Conservation (phyloP, 2,113 vertebrate species). For the Naja naja region DNA sequence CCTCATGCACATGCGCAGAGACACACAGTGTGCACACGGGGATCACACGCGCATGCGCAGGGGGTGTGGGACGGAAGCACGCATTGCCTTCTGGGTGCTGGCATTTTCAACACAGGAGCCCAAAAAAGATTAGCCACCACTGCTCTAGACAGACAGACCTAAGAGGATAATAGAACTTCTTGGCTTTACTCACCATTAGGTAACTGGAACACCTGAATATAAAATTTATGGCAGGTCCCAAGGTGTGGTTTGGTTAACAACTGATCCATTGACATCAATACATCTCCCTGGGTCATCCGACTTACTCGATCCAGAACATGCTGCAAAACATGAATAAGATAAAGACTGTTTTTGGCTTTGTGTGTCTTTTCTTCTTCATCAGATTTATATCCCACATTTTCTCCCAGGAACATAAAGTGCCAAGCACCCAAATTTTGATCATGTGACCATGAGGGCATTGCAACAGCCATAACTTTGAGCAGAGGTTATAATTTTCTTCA, state of each 20-base stretch:
- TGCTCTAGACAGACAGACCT: neutral
- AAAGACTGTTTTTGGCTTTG: neutral
- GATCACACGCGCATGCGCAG: too few relatives aligned
- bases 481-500: neutral
- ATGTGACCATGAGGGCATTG: neutral
- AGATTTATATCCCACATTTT: neutral
- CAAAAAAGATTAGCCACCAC: too few relatives aligned
- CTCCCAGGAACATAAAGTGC: neutral
- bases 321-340: conserved; percentile 62
- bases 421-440: neutral
- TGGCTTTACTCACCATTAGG: conserved; percentile 80
- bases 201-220: conserved; percentile 90
- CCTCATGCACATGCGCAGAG: too few relatives aligned
- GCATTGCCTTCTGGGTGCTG: too few relatives aligned
- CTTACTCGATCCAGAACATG: conserved; percentile 95
- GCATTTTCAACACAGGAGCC: too few relatives aligned
- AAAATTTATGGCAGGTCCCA: conserved; percentile 97
- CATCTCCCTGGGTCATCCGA: conserved; percentile 94
- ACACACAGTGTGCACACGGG: too few relatives aligned
- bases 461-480: neutral
- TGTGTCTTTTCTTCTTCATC: neutral
- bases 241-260: conserved; percentile 94
- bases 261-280: conserved; percentile 98
- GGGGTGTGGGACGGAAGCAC: too few relatives aligned
- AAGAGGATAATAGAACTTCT: neutral